A percentile compares a stretch with the other conserved stretches of the same genome.
phyloP scores from a whole-genome alignment of 1,140 invertebrate species.

The Philotrypesis tridentata region DNA sequence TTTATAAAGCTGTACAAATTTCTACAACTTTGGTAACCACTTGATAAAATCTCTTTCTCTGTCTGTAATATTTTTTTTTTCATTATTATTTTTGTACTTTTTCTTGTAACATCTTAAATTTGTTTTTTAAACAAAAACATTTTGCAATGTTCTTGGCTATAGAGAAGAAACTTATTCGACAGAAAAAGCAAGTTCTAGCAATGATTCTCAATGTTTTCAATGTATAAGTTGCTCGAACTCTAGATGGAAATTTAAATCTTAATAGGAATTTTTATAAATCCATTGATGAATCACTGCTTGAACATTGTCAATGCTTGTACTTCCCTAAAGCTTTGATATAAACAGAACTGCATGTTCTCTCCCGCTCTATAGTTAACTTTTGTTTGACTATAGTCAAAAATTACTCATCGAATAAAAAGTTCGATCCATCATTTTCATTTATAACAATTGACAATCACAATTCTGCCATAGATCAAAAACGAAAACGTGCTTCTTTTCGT shows the following conservation, averaged over 20 bases:
- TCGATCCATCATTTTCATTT: background rate
- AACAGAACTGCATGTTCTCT: no score
- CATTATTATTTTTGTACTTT: background rate
- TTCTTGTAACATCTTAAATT: background rate
- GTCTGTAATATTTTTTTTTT: background rate
- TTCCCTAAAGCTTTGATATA: background rate
- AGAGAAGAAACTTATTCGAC: background rate
- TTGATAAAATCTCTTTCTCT: background rate
- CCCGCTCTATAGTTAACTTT: no score
- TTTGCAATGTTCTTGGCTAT: background rate
- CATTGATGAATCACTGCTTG: constrained; percentile 5
- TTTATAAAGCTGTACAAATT: background rate
- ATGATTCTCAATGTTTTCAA: background rate
- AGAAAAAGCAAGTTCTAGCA: constrained; percentile 17
- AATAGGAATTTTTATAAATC: background rate
- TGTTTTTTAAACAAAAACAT: background rate
- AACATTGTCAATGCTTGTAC: background rate
- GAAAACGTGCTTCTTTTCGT: background rate
- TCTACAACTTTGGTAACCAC: background rate
- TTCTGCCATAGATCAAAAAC: constrained; percentile 6
- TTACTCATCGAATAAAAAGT: background rate
- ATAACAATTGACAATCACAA: constrained; percentile 3
- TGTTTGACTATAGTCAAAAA: background rate
- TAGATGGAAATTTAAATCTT: background rate
- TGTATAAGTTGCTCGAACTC: no score